These are phyloP conservation scores for Halocynthia aurantium DNA, from an alignment of 23 tunicate species.

Conservation along the genomic window DNA sequence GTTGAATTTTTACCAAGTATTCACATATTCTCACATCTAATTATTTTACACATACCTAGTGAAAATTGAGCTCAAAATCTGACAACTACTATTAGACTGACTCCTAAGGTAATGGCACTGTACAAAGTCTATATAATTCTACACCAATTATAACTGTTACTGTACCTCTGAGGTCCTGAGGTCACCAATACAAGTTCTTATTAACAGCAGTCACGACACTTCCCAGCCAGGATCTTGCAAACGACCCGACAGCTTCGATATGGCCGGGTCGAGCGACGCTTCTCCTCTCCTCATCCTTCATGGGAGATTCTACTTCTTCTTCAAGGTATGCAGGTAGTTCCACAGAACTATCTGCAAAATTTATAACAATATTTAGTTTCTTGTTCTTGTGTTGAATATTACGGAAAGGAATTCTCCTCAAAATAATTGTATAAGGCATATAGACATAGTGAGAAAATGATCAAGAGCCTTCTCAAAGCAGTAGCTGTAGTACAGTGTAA, in stretches of 20 bases:
- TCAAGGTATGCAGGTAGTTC: slow-evolving; percentile 79
- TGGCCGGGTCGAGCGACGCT: slow-evolving; percentile 74
- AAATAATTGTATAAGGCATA: neutral
- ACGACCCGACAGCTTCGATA: slow-evolving; percentile 35
- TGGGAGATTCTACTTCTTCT: slow-evolving; percentile 79
- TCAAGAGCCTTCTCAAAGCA: too few species aligned
- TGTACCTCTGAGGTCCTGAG: too few species aligned
- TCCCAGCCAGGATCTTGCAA: slow-evolving; percentile 89
- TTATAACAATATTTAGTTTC: neutral
- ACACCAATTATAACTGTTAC: too few species aligned
- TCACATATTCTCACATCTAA: too few species aligned
- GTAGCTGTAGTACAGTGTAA: too few species aligned
- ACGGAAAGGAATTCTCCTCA: neutral
- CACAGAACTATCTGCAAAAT: slow-evolving; percentile 1
- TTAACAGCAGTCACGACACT: slow-evolving; percentile 80
- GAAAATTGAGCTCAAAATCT: too few species aligned
- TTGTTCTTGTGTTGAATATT: neutral
- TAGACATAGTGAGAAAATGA: too few species aligned
- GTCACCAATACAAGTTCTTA: slow-evolving; percentile 93
- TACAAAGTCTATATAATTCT: too few species aligned
- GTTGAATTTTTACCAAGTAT: too few species aligned
- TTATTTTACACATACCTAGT: too few species aligned
- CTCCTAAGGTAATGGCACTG: too few species aligned
- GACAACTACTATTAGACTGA: too few species aligned
- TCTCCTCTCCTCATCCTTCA: slow-evolving; percentile 43